Evolutionary conservation across 2,797 vertebrate species (phyloP).

Genomic region (Triplophysa yarkandensis): DNA sequence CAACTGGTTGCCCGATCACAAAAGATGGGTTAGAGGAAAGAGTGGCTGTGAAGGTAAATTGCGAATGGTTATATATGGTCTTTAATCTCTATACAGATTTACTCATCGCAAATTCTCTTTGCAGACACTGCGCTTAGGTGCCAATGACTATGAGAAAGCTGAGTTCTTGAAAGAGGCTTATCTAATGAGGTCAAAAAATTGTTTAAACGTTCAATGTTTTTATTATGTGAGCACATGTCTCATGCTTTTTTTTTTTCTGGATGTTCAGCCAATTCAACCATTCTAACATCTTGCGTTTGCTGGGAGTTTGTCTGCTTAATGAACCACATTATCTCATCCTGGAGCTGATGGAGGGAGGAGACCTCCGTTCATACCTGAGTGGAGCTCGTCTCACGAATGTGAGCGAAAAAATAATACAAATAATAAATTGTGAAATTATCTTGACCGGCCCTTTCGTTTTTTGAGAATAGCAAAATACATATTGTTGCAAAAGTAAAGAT

Average conservation of each 20-base stretch:
- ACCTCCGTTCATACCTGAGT: constrained; percentile 75
- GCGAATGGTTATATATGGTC: background rate
- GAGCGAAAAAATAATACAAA: background rate
- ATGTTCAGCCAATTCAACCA: constrained; percentile 76
- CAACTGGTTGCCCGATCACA: constrained; percentile 63
- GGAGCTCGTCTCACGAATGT: constrained; percentile 70
- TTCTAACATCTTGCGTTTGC: constrained; percentile 75
- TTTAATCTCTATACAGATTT: background rate
- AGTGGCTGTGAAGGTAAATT: constrained; percentile 78
- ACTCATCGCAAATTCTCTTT: constrained; percentile 54
- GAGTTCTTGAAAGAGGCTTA: constrained; percentile 82
- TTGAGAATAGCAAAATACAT: background rate
- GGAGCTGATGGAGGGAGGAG: constrained; percentile 80
- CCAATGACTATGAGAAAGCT: constrained; percentile 72
- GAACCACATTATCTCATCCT: constrained; percentile 79
- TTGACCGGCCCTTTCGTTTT: background rate
- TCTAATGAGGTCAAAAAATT: constrained; percentile 75
- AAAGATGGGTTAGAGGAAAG: constrained; percentile 66
- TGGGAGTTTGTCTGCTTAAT: constrained; percentile 73
- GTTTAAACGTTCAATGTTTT: background rate
- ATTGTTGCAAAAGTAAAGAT: background rate
- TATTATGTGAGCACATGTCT: background rate
- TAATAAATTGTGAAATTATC: too few species aligned
- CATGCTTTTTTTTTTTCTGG: background rate
- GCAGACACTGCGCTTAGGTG: constrained; percentile 76